phyloP scores from a whole-genome alignment of 2,113 vertebrate species.

The Corydoras sp. region DNA sequence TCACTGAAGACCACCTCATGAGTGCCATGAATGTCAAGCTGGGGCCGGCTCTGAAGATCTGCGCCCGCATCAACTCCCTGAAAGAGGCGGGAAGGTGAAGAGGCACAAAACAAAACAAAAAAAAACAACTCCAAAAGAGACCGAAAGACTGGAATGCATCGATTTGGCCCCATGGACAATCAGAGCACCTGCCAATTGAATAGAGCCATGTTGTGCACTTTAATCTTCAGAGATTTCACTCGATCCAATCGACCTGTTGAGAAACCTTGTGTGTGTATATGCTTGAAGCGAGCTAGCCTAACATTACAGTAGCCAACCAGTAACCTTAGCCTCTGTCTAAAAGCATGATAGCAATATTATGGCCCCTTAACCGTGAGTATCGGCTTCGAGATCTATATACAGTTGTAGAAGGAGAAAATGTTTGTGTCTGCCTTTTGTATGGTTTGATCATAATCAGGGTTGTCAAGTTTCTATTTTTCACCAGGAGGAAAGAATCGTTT shows the following conservation, averaged over 20 bases:
- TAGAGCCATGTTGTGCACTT: conserved; percentile 49
- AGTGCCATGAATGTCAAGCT: conserved; percentile 98
- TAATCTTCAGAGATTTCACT: conserved; percentile 42
- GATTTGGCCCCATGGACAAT: conserved; percentile 16
- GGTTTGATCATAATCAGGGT: conserved; percentile 41
- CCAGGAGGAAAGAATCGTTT: conserved; percentile 29
- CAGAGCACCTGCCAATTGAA: conserved; percentile 49
- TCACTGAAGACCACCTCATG: conserved; percentile 98
- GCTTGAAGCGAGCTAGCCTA: conserved; percentile 42
- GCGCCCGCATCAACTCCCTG: conserved; percentile 92
- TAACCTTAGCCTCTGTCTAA: conserved; percentile 46
- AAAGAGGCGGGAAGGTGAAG: conserved; percentile 66
- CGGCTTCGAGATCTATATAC: conserved; percentile 34
- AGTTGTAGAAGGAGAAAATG: conserved; percentile 38
- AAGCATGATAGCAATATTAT: conserved; percentile 51
- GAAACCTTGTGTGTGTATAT: conserved; percentile 42
- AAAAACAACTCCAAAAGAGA: background rate
- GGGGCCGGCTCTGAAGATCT: conserved; percentile 95
- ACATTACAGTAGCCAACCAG: conserved; percentile 39
- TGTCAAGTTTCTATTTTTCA: conserved; percentile 43
- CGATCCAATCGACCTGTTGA: conserved; percentile 37
- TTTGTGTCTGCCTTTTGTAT: conserved; percentile 40
- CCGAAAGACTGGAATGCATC: conserved; percentile 6
- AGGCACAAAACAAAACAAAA: conserved; percentile 63
- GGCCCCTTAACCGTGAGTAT: conserved; percentile 33